Evolutionary conservation across 2,113 vertebrate genomes (phyloP), one percentile per base, ranked within the genome.

Genomic region (Ptychochromis oligacanthus): DNA sequence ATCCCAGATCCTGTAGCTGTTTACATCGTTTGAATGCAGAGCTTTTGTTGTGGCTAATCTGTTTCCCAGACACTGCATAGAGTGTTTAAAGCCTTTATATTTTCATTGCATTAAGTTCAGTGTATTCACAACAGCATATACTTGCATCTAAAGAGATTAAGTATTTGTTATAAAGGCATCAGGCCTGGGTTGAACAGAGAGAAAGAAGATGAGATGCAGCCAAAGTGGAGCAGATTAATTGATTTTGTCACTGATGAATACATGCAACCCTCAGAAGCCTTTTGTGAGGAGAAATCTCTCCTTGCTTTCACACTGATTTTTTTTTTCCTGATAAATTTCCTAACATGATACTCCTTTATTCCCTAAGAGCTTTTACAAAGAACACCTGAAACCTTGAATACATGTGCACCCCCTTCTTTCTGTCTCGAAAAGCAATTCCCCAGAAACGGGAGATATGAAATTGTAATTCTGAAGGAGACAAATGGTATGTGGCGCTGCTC

Each of bases 371-470:
- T 79, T 46, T 80, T 77, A 81, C 58, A 86, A 80, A 82, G 76
- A 87, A 87, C 86, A 90, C 83, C 87, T 92, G 88, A 89, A 91
- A 83, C 79, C 80, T 79, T 79, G 59, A 90, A 84, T 88, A 67
- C 77, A 58, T 77, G 31, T 24, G 72, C 75, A 22, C 7, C 60
- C 22, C 43, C 59, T n/a, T 62, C 46, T 81, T 77, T 76, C 70
- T 81, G 12, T 82, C 54, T 60, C 38, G 6, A 86, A 90, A 92
- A 91, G 88, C 90, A 90, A 90, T 93, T 93, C 90, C 85, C 80
- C 75, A 62, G 83, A 86, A 90, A 90, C 76, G 59, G 75, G 79
- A 92, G 93, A 92, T 92, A 89, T 92, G 92, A 92, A 92, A 95
- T 93, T 93, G 92, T 92, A 86, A 90, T 90, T 93, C 90, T 84